Conservation (phyloP, 2,888 invertebrate species). For the Phortica magna region DNA sequence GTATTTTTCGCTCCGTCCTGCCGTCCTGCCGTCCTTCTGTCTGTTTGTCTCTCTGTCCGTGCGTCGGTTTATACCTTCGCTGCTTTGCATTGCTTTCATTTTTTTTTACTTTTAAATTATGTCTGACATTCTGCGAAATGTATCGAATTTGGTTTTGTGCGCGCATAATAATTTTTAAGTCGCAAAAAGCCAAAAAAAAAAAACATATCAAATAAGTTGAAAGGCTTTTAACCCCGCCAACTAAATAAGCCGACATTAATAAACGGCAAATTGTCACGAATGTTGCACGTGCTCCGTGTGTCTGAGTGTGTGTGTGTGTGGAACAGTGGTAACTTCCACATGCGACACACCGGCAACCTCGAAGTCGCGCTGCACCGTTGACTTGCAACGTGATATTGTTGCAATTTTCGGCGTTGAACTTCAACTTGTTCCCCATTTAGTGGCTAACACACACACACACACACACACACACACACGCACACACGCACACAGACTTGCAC, state of each 20-base stretch:
- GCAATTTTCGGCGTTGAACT: not conserved
- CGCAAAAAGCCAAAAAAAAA: conserved; percentile 37
- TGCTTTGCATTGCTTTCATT: too few species aligned
- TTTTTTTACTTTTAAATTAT: conserved; percentile 36
- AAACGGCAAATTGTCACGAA: conserved; percentile 67
- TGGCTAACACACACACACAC: too few species aligned
- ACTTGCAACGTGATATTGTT: conserved; percentile 11
- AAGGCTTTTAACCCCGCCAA: conserved; percentile 41
- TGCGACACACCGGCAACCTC: not conserved
- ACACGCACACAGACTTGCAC: too few species aligned
- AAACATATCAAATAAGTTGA: not conserved
- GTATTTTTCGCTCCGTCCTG: conserved; percentile 25
- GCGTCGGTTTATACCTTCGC: not conserved
- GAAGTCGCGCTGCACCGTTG: not conserved
- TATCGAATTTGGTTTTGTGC: not conserved
- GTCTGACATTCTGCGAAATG: not conserved
- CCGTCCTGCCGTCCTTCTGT: conserved; percentile 4
- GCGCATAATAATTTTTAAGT: conserved; percentile 8
- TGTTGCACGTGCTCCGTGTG: conserved; percentile 63
- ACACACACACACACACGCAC: too few species aligned
- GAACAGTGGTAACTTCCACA: too few species aligned
- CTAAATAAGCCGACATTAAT: conserved; percentile 39
- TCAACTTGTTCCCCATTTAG: not conserved
- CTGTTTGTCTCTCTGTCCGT: not conserved
- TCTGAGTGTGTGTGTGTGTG: not conserved